A percentile compares a stretch with the other conserved stretches of the same genome.
phyloP scores from a whole-genome alignment of 2,113 vertebrate species.

The Corythornis cristatus region DNA sequence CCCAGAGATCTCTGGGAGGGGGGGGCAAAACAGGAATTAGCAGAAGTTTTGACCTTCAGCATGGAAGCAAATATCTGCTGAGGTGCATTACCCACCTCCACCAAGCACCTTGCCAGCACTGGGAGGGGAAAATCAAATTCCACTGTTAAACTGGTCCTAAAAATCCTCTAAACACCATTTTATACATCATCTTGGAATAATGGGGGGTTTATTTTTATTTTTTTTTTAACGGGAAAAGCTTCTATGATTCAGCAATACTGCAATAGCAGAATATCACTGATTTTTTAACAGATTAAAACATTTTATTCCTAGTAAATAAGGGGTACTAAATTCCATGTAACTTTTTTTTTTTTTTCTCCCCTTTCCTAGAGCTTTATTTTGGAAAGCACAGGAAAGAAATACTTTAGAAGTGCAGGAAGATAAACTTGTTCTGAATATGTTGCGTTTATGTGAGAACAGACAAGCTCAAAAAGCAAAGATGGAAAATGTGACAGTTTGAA shows the following conservation, averaged over 20 bases:
- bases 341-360: not conserved
- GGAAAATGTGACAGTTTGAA: not conserved
- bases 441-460: not conserved
- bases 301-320: not conserved
- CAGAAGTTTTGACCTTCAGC: not conserved
- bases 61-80: not conserved
- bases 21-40: not conserved
- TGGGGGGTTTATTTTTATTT: too few species aligned
- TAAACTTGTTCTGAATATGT: not conserved
- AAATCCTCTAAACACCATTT: not conserved
- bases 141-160: not conserved
- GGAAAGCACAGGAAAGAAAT: not conserved
- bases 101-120: not conserved
- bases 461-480: not conserved
- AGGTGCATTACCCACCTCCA: not conserved
- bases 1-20: not conserved
- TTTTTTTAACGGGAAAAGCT: not conserved
- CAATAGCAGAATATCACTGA: not conserved
- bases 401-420: not conserved
- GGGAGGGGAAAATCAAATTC: not conserved
- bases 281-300: not conserved
- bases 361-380: not conserved
- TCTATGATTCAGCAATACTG: not conserved
- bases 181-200: not conserved
- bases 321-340: not conserved